phyloP scores from a whole-genome alignment of 2,113 vertebrate species.

The Oncorhynchus keta region DNA sequence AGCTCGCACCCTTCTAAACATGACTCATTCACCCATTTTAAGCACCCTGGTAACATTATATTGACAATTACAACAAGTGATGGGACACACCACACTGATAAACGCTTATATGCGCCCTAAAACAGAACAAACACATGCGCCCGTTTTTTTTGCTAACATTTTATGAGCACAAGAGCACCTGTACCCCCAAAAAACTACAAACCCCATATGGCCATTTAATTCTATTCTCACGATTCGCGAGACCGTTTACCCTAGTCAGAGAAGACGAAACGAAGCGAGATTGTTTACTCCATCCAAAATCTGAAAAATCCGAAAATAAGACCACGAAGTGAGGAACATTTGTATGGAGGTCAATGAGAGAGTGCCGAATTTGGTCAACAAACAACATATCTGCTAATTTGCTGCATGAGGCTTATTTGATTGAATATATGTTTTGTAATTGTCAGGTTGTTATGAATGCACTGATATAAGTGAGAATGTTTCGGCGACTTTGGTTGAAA shows the following conservation, averaged over 20 bases:
- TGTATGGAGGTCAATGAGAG: too few relatives aligned
- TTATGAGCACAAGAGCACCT: background rate
- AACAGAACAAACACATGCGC: background rate
- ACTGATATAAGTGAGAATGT: too few relatives aligned
- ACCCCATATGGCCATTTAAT: conserved; percentile 31
- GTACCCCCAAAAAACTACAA: conserved; percentile 59
- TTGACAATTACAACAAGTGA: conserved; percentile 19
- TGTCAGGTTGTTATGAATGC: too few relatives aligned
- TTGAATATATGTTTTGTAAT: too few relatives aligned
- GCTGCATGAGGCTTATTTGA: too few relatives aligned
- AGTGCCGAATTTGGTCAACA: too few relatives aligned
- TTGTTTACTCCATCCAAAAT: too few relatives aligned
- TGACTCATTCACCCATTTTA: conserved; percentile 61
- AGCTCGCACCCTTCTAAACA: conserved; percentile 31
- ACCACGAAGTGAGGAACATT: too few relatives aligned
- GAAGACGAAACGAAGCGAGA: background rate
- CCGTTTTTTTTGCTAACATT: too few relatives aligned
- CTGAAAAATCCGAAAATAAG: too few relatives aligned
- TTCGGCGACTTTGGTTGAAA: too few relatives aligned
- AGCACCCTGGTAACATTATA: conserved; percentile 38
- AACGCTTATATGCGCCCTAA: background rate
- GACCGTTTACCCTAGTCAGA: conserved; percentile 20
- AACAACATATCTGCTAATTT: too few relatives aligned
- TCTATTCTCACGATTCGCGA: conserved; percentile 58
- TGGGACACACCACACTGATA: background rate